Conservation (phyloP, 2,113 vertebrate genomes). For the Xerus inauris region DNA sequence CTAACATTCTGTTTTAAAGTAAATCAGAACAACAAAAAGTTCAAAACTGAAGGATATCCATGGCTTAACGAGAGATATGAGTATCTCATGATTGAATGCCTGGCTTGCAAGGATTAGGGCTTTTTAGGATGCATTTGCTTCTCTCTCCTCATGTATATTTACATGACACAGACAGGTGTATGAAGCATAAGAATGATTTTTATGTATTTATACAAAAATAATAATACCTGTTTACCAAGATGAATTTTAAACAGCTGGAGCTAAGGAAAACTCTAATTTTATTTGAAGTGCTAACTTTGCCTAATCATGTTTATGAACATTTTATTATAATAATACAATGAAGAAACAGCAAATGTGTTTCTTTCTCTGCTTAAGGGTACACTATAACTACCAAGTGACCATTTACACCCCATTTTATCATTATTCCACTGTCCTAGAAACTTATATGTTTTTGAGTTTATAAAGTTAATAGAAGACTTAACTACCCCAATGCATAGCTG, state of each 20-base stretch:
- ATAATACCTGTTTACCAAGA: background rate
- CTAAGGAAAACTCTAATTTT: background rate
- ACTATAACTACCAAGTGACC: background rate
- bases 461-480: background rate
- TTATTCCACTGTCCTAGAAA: background rate
- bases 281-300: background rate
- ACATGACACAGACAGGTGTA: background rate
- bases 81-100: background rate
- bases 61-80: background rate
- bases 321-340: background rate
- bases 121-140: background rate
- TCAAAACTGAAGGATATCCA: background rate
- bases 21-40: background rate
- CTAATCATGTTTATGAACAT: background rate
- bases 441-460: conserved; percentile 4
- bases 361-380: background rate
- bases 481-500: background rate
- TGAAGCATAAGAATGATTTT: background rate
- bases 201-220: background rate
- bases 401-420: background rate
- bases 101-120: background rate
- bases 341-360: background rate
- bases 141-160: background rate
- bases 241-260: background rate
- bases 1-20: background rate